Percentiles rank a stretch among this genome's conserved stretches.
phyloP scores from a whole-genome alignment of 1,140 invertebrate genomes.

The Scaptomyza hsui region DNA sequence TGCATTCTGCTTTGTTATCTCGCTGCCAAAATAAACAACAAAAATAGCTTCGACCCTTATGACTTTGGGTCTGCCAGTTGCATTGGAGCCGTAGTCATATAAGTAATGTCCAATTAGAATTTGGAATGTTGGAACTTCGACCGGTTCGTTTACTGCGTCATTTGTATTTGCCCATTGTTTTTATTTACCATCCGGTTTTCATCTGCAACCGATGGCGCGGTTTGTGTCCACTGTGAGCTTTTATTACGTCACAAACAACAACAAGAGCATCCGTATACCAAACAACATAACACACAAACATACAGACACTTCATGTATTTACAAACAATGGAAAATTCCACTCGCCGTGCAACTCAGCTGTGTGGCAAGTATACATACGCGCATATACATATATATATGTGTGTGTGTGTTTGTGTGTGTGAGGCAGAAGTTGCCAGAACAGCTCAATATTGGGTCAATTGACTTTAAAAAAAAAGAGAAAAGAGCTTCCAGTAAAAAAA shows the following conservation, averaged over 20 bases:
- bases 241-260: conserved; percentile 53
- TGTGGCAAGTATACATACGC: conserved; percentile 43
- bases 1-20: conserved; percentile 39
- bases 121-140: conserved; percentile 1
- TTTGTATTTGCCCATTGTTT: conserved; percentile 26
- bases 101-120: conserved; percentile 11
- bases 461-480: background rate
- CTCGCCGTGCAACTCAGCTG: conserved; percentile 59
- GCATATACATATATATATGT: conserved; percentile 13
- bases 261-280: background rate
- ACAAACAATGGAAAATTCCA: conserved; percentile 76
- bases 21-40: conserved; percentile 30
- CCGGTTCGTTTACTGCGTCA: conserved; percentile 33
- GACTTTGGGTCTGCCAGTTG: conserved; percentile 34
- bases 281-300: background rate
- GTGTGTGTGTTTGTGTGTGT: conserved; percentile 8
- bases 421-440: conserved; percentile 14
- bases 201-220: background rate
- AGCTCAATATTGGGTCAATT: conserved; percentile 40
- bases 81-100: background rate
- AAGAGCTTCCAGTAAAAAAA: background rate
- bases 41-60: conserved; percentile 18
- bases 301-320: conserved; percentile 28
- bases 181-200: conserved; percentile 36
- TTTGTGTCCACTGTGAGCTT: conserved; percentile 9